These are phyloP conservation scores for Drosophila subpulchrella DNA, from an alignment of 1,140 invertebrate species.

Conservation along the genomic window DNA sequence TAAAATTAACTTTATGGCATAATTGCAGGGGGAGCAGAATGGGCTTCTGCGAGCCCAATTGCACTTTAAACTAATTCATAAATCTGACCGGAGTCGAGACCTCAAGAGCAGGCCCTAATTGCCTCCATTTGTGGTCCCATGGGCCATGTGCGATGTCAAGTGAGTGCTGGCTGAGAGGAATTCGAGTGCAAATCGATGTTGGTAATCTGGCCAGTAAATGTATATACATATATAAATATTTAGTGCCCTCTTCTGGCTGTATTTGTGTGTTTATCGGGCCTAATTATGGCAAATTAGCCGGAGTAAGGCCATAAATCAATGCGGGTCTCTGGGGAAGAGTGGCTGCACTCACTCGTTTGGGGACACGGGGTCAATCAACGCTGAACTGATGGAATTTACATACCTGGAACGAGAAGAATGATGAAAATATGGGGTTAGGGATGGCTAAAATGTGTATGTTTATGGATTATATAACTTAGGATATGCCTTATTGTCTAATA, in stretches of 20 bases:
- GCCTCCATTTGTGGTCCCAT: constrained; percentile 48
- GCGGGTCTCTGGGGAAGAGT: constrained; percentile 34
- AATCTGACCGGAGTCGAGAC: constrained; percentile 23
- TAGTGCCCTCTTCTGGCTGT: constrained; percentile 17
- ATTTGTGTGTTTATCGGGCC: constrained; percentile 43
- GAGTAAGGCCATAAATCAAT: constrained; percentile 38
- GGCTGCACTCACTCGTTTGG: constrained; percentile 14
- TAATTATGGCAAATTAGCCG: constrained; percentile 75
- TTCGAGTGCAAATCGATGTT: constrained; percentile 54
- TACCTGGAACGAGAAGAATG: constrained; percentile 63
- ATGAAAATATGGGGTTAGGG: not conserved
- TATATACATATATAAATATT: constrained; percentile 33
- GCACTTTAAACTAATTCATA: constrained; percentile 63
- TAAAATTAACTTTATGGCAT: constrained; percentile 60
- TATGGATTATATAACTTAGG: not conserved
- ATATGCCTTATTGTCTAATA: too few species aligned
- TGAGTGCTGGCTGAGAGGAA: constrained; percentile 37
- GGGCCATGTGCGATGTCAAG: constrained; percentile 36
- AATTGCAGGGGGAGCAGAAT: constrained; percentile 43
- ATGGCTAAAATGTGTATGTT: not conserved
- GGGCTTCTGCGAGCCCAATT: constrained; percentile 32
- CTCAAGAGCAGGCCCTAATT: constrained; percentile 43
- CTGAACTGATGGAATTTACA: constrained; percentile 29
- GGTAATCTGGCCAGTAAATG: constrained; percentile 54
- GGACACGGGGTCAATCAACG: constrained; percentile 4